Evolutionary conservation across 2,888 invertebrate species (phyloP).

Genomic region (Aphrophora alni): DNA sequence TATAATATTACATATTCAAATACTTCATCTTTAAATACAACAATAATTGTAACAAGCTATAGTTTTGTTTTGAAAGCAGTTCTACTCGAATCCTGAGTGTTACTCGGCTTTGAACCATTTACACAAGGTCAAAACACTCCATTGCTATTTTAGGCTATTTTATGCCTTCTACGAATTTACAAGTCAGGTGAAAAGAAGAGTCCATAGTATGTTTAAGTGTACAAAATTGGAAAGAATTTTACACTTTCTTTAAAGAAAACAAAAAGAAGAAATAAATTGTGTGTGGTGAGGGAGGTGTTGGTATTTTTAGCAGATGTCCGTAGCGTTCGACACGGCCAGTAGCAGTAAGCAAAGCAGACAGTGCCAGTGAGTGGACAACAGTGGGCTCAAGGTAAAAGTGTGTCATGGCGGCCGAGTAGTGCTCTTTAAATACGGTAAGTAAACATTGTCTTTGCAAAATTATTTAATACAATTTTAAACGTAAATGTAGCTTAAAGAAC

Average conservation of each 20-base stretch:
- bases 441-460: neutral
- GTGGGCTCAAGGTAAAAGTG: neutral
- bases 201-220: neutral
- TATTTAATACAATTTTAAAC: too few relatives aligned
- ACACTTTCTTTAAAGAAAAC: neutral
- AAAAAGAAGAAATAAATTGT: neutral
- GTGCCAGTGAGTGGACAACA: neutral
- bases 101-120: neutral
- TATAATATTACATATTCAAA: too few relatives aligned
- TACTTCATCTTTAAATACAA: too few relatives aligned
- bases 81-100: neutral
- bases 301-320: conserved; percentile 9
- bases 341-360: too few relatives aligned
- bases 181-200: neutral
- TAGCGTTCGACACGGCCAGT: neutral
- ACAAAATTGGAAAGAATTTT: neutral
- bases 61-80: too few relatives aligned
- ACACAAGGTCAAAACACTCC: neutral
- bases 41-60: neutral
- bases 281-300: neutral
- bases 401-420: neutral
- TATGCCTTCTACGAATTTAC: neutral
- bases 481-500: too few relatives aligned
- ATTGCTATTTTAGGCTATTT: neutral
- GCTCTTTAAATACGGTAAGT: neutral